Conservation (phyloP, 2,797 vertebrate genomes). For the Sylvilagus floridanus region DNA sequence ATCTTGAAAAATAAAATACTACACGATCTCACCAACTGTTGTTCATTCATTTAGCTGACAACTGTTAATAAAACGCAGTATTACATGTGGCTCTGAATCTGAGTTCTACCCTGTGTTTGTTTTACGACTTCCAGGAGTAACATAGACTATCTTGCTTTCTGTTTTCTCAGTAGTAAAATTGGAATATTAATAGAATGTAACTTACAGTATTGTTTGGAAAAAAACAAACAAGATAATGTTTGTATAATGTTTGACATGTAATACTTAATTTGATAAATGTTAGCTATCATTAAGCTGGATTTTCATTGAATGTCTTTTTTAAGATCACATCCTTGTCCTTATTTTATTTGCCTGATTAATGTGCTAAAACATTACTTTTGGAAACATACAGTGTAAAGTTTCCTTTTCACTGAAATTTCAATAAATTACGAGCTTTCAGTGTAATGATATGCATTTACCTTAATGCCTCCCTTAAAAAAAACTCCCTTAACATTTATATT, state of each 20-base stretch:
- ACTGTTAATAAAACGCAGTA: background rate
- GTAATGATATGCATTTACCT: slow-evolving; percentile 76
- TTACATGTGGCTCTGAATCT: fast-evolving
- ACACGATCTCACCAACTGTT: background rate
- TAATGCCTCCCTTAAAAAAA: slow-evolving; percentile 55
- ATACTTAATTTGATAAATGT: background rate
- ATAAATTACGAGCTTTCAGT: slow-evolving; percentile 57
- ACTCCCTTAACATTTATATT: slow-evolving; percentile 53
- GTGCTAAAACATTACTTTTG: slow-evolving; percentile 68
- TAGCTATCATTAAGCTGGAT: background rate
- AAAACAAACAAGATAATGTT: background rate
- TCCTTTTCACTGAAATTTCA: slow-evolving; percentile 49
- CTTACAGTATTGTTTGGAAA: background rate
- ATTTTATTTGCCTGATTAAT: slow-evolving; percentile 75
- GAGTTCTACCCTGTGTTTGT: background rate
- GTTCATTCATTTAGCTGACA: background rate
- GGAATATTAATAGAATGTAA: background rate
- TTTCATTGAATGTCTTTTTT: slow-evolving; percentile 8
- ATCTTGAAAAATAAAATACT: background rate
- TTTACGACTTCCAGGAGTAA: background rate
- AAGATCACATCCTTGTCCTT: background rate
- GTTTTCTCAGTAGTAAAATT: background rate
- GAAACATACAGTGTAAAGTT: slow-evolving; percentile 66
- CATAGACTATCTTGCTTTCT: background rate
- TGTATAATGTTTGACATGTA: background rate